Evolutionary conservation across 2,888 invertebrate genomes (phyloP).

Genomic region (Lypha dubia): DNA sequence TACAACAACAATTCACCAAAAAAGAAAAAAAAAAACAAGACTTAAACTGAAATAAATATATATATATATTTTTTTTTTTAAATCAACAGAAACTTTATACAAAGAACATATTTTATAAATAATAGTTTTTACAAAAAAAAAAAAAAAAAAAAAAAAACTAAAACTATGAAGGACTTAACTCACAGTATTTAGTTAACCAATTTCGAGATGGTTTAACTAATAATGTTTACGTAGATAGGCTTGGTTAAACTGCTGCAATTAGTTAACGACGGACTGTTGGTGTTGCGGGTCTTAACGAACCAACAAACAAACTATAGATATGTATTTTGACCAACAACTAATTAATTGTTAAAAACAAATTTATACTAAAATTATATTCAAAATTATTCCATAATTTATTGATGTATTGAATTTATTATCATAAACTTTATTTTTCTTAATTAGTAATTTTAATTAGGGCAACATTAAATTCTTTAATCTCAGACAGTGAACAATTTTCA

Average conservation of each 20-base stretch:
- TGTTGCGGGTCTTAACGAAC: neutral
- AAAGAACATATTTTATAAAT: slow-evolving; percentile 5
- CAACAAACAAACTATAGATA: neutral
- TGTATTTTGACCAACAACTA: neutral
- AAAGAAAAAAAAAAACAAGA: too few relatives aligned
- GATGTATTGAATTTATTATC: slow-evolving; percentile 17
- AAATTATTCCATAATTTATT: slow-evolving; percentile 39
- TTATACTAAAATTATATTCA: slow-evolving; percentile 42
- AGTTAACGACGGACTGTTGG: too few relatives aligned
- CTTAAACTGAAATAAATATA: slow-evolving; percentile 24
- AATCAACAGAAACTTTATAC: slow-evolving; percentile 2
- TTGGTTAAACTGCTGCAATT: too few relatives aligned
- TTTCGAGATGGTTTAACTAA: too few relatives aligned
- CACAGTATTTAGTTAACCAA: too few relatives aligned
- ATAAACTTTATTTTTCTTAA: neutral
- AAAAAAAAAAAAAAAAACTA: neutral
- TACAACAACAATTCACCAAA: slow-evolving; percentile 73
- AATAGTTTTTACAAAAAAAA: slow-evolving; percentile 44
- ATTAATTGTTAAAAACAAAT: slow-evolving; percentile 61
- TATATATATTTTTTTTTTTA: slow-evolving; percentile 49
- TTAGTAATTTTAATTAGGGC: slow-evolving; percentile 53
- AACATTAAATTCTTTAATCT: slow-evolving; percentile 24
- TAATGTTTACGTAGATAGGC: too few relatives aligned
- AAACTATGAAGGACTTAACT: neutral
- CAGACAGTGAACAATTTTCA: too few relatives aligned